Evolutionary conservation across 2,113 vertebrate genomes (phyloP).

Genomic region (Centropus unirufus): DNA sequence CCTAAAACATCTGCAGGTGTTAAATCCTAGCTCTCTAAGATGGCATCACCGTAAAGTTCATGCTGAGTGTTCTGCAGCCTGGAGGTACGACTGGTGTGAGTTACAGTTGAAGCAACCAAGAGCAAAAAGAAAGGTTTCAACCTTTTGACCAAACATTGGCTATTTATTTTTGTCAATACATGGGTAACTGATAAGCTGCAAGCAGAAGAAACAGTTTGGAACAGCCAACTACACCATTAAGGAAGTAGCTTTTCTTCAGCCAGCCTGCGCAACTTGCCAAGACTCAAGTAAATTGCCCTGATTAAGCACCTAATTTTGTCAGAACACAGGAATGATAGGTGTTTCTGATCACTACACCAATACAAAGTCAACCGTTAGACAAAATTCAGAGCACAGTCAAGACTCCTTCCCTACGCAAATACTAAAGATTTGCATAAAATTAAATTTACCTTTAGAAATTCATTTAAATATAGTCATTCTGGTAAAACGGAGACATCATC

Average conservation of each 20-base stretch:
- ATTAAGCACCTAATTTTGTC: neutral
- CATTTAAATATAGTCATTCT: neutral
- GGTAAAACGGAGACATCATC: neutral
- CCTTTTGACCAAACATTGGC: neutral
- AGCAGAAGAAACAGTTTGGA: neutral
- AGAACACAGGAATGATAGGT: neutral
- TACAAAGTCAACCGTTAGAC: neutral
- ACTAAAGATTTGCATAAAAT: neutral
- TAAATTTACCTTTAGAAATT: neutral
- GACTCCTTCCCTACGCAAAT: too few species aligned
- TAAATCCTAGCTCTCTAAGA: too few species aligned
- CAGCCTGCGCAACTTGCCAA: neutral
- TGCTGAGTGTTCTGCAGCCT: neutral
- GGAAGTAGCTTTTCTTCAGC: neutral
- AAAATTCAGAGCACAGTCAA: neutral
- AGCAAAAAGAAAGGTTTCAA: neutral
- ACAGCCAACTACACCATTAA: neutral
- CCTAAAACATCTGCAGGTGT: too few species aligned
- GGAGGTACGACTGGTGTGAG: neutral
- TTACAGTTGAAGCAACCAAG: neutral
- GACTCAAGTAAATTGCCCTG: neutral
- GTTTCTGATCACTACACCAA: neutral
- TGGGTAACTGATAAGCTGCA: neutral
- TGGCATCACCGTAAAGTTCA: neutral
- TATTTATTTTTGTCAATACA: neutral